Evolutionary conservation across 2,113 vertebrate species (phyloP).

Genomic region (Equus przewalskii): DNA sequence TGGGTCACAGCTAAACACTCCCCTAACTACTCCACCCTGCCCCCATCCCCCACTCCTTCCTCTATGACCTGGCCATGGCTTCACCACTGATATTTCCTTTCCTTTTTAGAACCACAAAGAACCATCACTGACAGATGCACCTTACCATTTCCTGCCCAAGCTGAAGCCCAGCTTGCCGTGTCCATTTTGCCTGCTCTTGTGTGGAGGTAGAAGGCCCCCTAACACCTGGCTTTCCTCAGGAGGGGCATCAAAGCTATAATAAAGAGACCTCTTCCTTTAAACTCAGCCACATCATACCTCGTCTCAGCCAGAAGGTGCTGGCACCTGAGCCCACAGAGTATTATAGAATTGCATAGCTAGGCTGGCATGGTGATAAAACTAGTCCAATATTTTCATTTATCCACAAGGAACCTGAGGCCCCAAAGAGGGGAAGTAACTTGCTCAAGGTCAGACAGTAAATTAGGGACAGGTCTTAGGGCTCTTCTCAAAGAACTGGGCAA

Average conservation of each 20-base stretch:
- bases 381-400: neutral
- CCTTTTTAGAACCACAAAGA: constrained; percentile 54
- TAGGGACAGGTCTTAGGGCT: neutral
- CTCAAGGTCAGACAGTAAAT: neutral
- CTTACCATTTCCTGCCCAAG: constrained; percentile 43
- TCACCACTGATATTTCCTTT: constrained; percentile 55
- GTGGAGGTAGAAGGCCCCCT: neutral
- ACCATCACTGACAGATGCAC: neutral
- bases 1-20: constrained; percentile 21
- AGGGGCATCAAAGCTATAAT: neutral
- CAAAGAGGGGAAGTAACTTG: neutral
- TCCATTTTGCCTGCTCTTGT: neutral
- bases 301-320: neutral
- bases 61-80: constrained; percentile 45
- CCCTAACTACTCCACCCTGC: neutral
- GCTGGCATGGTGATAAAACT: neutral
- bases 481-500: neutral
- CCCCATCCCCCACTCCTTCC: neutral
- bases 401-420: neutral
- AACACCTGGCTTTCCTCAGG: neutral
- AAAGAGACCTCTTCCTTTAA: neutral
- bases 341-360: neutral
- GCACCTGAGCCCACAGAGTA: neutral
- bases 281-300: neutral
- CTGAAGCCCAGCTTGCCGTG: neutral